Evolutionary conservation across 2,888 invertebrate species (phyloP), one percentile per base, ranked within the genome.

Genomic region (Leucophenga montana): DNA sequence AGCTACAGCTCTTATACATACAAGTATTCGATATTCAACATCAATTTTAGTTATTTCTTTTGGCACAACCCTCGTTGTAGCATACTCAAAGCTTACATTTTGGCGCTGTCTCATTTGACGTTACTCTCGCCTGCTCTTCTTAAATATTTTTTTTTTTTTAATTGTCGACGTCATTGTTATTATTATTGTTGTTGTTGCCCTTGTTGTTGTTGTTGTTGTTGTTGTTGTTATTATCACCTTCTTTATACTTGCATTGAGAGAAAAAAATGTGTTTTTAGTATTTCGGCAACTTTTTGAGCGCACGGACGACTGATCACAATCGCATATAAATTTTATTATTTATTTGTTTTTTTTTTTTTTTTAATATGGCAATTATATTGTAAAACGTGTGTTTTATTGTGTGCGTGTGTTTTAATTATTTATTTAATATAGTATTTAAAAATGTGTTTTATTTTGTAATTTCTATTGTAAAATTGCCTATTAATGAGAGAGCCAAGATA

Each of bases 251-350:
- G 80, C 80, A 81, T 81, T 75, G 57, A 4, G n/a, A 33, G 54
- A 66, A 75, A 80, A 80, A 79, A 76, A 74, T 81, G 9, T 62
- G 78, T 77, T 79, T 74, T 81, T 83, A 81, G 73, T 81, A 81
- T 81, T 81, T 81, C 82, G 80, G 83, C 77, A 81, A 83, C 80
- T 83, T 81, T 80, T 78, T 77, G 80, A 76, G 80, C 75, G 81
- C 73, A 64, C 76, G 39, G 9, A 11, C 9, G 9, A 11, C 9
- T 16, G n/a, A 13, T 18, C 16, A 18, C 16, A n/a, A n/a, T 75
- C 77, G 77, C 77, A 81, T 71, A 33, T 71, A 33, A 44, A 70
- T 74, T 71, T 68, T 72, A 79, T 77, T 75, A 39, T 33, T 33
- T 39, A 39, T 11, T 39, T 75, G 20, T 65, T 64, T 66, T 61